phyloP scores from a whole-genome alignment of 2,888 invertebrate species.

The Acanthosepion pharaonis region DNA sequence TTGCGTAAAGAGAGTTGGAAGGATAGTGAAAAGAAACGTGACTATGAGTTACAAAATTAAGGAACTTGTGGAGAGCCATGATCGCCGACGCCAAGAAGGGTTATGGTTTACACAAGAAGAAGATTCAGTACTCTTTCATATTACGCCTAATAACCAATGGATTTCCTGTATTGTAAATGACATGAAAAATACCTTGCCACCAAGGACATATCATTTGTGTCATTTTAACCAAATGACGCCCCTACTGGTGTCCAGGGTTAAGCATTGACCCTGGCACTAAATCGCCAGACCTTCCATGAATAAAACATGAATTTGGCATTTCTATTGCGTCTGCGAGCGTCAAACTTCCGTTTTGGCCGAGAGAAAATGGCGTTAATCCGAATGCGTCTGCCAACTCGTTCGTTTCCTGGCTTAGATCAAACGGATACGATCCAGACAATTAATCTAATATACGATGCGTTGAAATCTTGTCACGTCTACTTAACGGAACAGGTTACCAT shows the following conservation, averaged over 20 bases:
- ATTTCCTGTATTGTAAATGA: background rate
- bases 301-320: conserved; percentile 22
- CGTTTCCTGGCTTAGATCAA: background rate
- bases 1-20: no score
- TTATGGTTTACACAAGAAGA: no score
- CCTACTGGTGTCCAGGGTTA: background rate
- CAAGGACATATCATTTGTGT: background rate
- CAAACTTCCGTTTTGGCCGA: background rate
- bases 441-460: conserved; percentile 21
- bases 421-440: background rate
- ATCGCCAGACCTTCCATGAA: background rate
- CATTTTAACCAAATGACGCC: background rate
- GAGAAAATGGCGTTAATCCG: background rate
- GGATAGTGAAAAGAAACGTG: no score
- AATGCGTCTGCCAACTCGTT: background rate
- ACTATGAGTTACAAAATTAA: no score
- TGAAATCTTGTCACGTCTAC: background rate
- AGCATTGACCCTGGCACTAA: background rate
- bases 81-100: no score
- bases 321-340: background rate
- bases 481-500: no score
- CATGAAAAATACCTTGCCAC: background rate
- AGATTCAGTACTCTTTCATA: background rate
- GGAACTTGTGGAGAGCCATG: no score
- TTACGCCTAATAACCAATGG: background rate